These are phyloP conservation scores for Ptychobarbus kaznakovi DNA, from an alignment of 2,797 vertebrate genomes.

Conservation along the genomic window DNA sequence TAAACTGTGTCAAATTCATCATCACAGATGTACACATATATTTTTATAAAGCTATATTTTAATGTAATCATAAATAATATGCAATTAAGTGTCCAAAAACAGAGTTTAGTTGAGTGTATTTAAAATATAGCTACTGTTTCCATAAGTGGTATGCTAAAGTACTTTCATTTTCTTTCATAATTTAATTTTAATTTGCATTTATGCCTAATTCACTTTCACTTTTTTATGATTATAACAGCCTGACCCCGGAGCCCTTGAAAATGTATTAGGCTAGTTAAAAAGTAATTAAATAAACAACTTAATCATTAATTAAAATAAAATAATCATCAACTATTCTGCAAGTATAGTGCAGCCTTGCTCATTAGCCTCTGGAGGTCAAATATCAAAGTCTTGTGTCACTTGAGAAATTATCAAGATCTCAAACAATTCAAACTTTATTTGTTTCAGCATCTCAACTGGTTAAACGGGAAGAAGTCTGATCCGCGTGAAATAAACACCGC, in stretches of 20 bases:
- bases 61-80: neutral
- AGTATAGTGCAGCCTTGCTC: neutral
- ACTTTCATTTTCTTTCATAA: too few relatives aligned
- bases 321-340: neutral
- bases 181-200: too few relatives aligned
- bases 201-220: too few relatives aligned
- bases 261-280: neutral
- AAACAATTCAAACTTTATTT: conserved; percentile 2
- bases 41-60: neutral
- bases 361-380: neutral
- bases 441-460: conserved; percentile 10
- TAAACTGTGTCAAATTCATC: neutral
- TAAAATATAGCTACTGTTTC: too few relatives aligned
- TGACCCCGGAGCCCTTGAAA: neutral
- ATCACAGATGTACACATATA: neutral
- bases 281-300: neutral
- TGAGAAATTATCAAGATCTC: conserved; percentile 10
- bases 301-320: neutral
- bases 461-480: neutral
- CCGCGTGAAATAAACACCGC: neutral
- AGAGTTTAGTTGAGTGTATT: neutral
- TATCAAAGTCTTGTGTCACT: neutral
- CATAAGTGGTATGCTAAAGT: neutral
- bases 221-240: neutral
- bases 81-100: too few relatives aligned